Base-by-base conservation (phyloP, 2,888 invertebrate species). In the Cephonodes hylas region DNA sequence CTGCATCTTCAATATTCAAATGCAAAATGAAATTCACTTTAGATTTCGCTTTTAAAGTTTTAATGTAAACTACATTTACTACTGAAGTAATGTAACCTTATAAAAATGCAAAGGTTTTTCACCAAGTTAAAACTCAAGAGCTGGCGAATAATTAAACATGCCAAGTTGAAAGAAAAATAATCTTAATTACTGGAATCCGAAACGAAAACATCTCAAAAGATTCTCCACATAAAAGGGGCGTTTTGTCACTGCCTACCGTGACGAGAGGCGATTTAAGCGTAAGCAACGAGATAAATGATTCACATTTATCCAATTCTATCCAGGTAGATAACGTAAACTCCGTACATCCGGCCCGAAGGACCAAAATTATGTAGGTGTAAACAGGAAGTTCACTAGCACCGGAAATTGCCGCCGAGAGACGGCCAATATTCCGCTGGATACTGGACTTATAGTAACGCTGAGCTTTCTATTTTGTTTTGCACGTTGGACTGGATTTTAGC, bases 351-450 rank as follows among this genome's bases (percentile, higher is more conserved):
- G 69, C 63, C 44, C 63, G 66, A 66, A 70, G 68, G 68, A 66
- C 68, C 70, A 65, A 65, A 66, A 66, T 64, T 68, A 63, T 63
- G 59, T 63, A 58, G 57, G 67, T 61, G 62, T 66, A 65, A 69
- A 64, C 66, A 64, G 68, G 69, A 69, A 68, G 65, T 63, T 62
- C 45, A 61, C 61, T 56, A 58, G 59, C 42, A 48, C 65, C 65
- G 67, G 70, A 70, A 68, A 70, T 70, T 70, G 63, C 70, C 63
- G 59, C 63, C 63, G 63, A 65, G 66, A 63, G 63, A 61, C 62
- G 31, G 53, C 53, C 31, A 53, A 53, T 53, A 53, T 53, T 53
- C 27, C 18, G 27, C 57, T 53, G 53, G 53, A 53, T 53, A 53
- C 18, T 53, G 27, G 31, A 53, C 18, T 53, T 53, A 31, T 53